phyloP scores from a whole-genome alignment of 2,797 vertebrate species.

The Liparis tanakae region DNA sequence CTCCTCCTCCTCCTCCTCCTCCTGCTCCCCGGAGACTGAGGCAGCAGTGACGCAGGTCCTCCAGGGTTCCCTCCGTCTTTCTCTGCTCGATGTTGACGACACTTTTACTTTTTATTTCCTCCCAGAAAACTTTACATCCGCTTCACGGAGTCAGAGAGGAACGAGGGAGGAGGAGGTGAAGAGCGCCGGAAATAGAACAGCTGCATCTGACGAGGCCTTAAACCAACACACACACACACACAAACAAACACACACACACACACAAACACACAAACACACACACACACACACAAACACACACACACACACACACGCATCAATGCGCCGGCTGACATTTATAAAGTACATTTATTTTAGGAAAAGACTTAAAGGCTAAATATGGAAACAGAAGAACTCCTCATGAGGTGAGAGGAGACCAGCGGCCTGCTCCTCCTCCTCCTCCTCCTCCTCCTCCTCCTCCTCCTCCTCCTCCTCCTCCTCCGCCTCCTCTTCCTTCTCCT shows the following conservation, averaged over 20 bases:
- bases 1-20: slow-evolving; percentile 52
- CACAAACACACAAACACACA: slow-evolving; percentile 24
- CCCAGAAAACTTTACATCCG: slow-evolving; percentile 10
- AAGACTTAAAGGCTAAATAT: accelerated
- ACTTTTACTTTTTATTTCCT: slow-evolving; percentile 22
- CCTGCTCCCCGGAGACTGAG: slow-evolving; percentile 55
- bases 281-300: slow-evolving; percentile 14
- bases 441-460: too few relatives aligned
- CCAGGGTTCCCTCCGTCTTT: slow-evolving; percentile 77
- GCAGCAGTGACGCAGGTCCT: slow-evolving; percentile 78
- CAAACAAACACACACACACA: slow-evolving; percentile 28
- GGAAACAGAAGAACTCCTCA: not conserved
- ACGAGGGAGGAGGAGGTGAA: slow-evolving; percentile 9
- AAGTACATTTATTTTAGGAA: not conserved
- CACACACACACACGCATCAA: slow-evolving; percentile 30
- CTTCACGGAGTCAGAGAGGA: slow-evolving; percentile 28
- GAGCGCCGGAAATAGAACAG: slow-evolving; percentile 67
- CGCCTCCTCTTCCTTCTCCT: too few relatives aligned
- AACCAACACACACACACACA: slow-evolving; percentile 38
- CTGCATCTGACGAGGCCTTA: slow-evolving; percentile 63
- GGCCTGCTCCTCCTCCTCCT: too few relatives aligned
- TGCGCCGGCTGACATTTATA: not conserved
- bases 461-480: too few relatives aligned
- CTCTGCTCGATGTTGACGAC: slow-evolving; percentile 8
- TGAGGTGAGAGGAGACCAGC: too few relatives aligned